A percentile compares a stretch with the other conserved stretches of the same genome.
Evolutionary conservation across 2,888 invertebrate species (phyloP).

Genomic region (Rotaria sp.): DNA sequence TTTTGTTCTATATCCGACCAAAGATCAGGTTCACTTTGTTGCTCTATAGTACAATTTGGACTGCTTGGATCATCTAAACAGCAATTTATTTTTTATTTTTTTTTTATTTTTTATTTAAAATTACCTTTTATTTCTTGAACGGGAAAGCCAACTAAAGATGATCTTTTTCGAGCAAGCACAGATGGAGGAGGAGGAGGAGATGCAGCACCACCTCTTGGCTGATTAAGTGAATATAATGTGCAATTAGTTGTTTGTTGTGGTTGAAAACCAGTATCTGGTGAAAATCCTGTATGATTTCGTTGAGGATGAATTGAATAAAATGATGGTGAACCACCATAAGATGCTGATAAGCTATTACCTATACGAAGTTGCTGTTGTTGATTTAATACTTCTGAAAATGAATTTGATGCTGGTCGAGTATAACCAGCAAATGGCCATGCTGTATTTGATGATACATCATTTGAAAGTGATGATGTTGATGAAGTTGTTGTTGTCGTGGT

Average conservation of each 20-base stretch:
- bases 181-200: neutral
- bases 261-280: neutral
- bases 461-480: neutral
- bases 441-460: neutral
- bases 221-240: conserved; percentile 5
- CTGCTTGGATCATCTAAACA: neutral
- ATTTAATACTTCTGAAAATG: neutral
- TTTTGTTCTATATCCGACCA: conserved; percentile 17
- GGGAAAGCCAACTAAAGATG: conserved; percentile 10
- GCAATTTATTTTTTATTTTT: neutral
- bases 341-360: neutral
- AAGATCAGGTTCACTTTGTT: neutral
- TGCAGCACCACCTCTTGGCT: neutral
- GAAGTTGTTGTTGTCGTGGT: neutral
- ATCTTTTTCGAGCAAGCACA: neutral
- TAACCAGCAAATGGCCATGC: neutral
- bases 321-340: neutral
- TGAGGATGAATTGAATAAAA: neutral
- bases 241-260: neutral
- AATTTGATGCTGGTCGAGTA: neutral
- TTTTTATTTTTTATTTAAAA: neutral
- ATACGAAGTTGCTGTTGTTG: conserved; percentile 14
- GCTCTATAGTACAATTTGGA: neutral
- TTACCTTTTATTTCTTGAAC: neutral
- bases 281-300: neutral